A percentile compares a stretch with the other conserved stretches of the same genome.
Evolutionary conservation across 2,113 vertebrate species (phyloP).

Genomic region (Calyptomena viridis): DNA sequence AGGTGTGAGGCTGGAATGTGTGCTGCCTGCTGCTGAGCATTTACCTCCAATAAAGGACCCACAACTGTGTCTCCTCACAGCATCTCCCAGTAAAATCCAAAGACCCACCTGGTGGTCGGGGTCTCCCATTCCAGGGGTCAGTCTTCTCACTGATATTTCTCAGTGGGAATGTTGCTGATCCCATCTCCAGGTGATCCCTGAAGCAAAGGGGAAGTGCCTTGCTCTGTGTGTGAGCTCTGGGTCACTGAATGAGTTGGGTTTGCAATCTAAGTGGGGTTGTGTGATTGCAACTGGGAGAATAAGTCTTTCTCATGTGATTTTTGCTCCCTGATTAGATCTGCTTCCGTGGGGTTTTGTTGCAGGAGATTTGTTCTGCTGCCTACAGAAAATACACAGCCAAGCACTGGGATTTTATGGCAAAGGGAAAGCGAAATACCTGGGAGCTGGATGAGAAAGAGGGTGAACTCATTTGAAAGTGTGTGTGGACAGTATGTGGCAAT

Average conservation of each 20-base stretch:
- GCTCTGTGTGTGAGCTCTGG: rapidly evolving
- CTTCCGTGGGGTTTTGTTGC: background rate
- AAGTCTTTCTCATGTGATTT: background rate
- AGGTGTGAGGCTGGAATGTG: rapidly evolving
- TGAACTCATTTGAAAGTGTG: rapidly evolving
- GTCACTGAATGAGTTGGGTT: rapidly evolving
- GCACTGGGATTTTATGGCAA: rapidly evolving
- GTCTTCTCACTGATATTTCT: rapidly evolving
- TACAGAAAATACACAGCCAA: background rate
- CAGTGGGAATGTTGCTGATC: background rate
- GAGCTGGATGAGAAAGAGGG: rapidly evolving
- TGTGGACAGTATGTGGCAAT: background rate
- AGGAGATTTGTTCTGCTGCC: background rate
- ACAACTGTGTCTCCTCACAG: background rate
- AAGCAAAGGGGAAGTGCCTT: background rate
- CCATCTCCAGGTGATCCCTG: background rate
- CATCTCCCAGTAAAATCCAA: background rate
- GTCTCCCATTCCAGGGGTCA: background rate
- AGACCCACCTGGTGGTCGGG: rapidly evolving
- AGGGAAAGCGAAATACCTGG: background rate
- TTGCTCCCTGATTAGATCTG: background rate
- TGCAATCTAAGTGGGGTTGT: rapidly evolving
- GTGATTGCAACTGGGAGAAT: background rate
- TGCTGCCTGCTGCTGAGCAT: background rate
- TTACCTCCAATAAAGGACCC: rapidly evolving